Percentiles rank a stretch among this genome's conserved stretches.
phyloP scores from a whole-genome alignment of 2,797 vertebrate species.

The Myotis vivesi region DNA sequence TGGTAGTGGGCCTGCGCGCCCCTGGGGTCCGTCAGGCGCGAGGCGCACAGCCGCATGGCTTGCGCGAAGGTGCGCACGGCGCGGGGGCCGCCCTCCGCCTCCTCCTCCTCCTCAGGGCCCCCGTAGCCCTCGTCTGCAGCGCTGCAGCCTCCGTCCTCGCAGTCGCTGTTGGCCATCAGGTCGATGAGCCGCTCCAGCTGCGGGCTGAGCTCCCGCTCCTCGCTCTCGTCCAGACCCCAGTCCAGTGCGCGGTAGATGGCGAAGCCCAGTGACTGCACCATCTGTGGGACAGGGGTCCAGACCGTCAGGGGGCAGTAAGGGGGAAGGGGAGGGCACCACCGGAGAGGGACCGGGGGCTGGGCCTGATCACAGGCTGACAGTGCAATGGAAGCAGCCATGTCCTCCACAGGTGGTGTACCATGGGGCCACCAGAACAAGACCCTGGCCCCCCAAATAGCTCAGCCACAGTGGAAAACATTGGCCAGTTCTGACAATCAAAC shows the following conservation, averaged over 20 bases:
- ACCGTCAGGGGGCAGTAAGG: neutral
- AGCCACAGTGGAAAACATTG: neutral
- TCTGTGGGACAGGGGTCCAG: slow-evolving; percentile 76
- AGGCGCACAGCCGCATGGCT: slow-evolving; percentile 90
- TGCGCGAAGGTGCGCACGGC: slow-evolving; percentile 88
- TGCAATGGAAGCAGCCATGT: too few species aligned
- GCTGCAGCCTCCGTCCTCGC: slow-evolving; percentile 70
- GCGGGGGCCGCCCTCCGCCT: slow-evolving; percentile 79
- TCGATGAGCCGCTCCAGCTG: slow-evolving; percentile 95
- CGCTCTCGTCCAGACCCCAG: slow-evolving; percentile 95
- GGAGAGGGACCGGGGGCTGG: neutral
- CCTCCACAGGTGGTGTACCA: fast-evolving
- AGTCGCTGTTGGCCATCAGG: slow-evolving; percentile 90
- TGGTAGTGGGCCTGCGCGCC: slow-evolving; percentile 93
- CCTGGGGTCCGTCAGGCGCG: slow-evolving; percentile 87
- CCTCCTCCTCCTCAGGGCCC: slow-evolving; percentile 89
- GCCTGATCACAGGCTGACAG: neutral
- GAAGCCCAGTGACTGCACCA: slow-evolving; percentile 94
- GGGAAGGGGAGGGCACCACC: neutral
- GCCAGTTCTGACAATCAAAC: neutral
- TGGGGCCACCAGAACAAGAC: fast-evolving
- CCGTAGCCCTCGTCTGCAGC: slow-evolving; percentile 92
- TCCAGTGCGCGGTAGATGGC: slow-evolving; percentile 96
- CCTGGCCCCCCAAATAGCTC: neutral
- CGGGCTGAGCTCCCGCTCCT: slow-evolving; percentile 94